Base-by-base conservation (phyloP, 1,140 invertebrate species). In the Papilio polyxenes region DNA sequence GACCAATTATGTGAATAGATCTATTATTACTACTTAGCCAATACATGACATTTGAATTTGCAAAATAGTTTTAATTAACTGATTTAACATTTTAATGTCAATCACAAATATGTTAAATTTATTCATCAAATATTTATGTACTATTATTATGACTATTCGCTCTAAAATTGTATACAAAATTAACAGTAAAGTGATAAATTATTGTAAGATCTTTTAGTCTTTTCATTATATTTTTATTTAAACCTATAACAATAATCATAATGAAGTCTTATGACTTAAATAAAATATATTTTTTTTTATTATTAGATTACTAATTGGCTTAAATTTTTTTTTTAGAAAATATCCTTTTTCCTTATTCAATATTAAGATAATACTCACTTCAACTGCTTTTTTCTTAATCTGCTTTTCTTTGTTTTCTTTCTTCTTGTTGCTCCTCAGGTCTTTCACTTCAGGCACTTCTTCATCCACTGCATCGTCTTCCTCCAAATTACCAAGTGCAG, bases 321-420 rank as follows among this genome's bases (percentile, higher is more conserved):
- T 51, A 13, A 13, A 13, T 13, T 49, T 51, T 51, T 9, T 11
- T 51, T n/a, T 17, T 1, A 59, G 9, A 59, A 9, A 2, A 59
- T 8, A n/a, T 20, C 9, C 56, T n/a, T 9, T 1, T 59, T n/a
- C 17, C 6, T 59, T 59, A 59, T 31, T 31, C 23, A 31, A 31
- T 31, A 31, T 53, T 53, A 6, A 8, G 17, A 20, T n/a, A n/a
- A 59, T 59, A 72, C 80, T 87, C 82, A 90, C 88, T 86, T 90
- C 88, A 87, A 86, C 90, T 82, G 89, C 87, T 81, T 92, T 90
- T 83, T 95, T 94, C 80, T 95, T 95, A 51, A 81, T 93, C 75
- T 94, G 92, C 75, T 95, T 95, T 84, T 94, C 93, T 80, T 94
- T 95, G 62, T 94, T 94, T 83, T 94, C 92, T 74, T 94, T 93